Evolutionary conservation across 1,140 invertebrate genomes (phyloP), one percentile per base, ranked within the genome.

Genomic region (Drosophila orosa): DNA sequence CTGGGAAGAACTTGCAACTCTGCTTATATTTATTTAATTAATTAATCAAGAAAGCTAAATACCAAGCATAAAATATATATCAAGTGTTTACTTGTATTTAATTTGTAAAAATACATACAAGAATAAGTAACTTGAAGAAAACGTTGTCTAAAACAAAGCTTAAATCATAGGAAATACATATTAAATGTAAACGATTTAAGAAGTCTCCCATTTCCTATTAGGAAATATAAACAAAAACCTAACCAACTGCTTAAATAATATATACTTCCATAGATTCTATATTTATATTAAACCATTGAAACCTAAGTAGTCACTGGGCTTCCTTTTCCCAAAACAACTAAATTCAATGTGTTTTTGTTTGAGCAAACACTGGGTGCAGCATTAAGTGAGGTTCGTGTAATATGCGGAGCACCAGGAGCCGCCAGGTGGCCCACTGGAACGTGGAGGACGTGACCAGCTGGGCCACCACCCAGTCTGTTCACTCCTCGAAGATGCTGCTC

Each of bases 381-480:
- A 76, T 57, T 44, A 29, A 74, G 47, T 33, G 54, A 58, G 40
- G 50, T 19, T 47, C 35, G 62, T 59, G 40, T 31, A 63, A 19
- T 27, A 75, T 75, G 73, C 55, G 54, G 39, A 50, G 52, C 54
- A 42, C 50, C 44, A 29, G 55, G 29, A 35, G 39, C 31, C 22
- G 24, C 2, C 24, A 78, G 19, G 91, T 95, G 12, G 73, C 92
- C 7, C 92, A 95, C 15, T 97, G 96, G 96, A 93, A 91, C 10
- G 75, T 91, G 48, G 92, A 93, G 13, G 94, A 96, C 68, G 95
- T 96, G 5, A 83, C 81, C 44, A 65, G 85, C n/a, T 97, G 95
- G 95, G 91, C 96, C 13, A 75, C 62, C 33, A 75, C 62, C 33
- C 48, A 45, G 7, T 92, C 93, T 45, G 94, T 94, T 74, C 94